Percentiles rank a stretch among this genome's conserved stretches.
phyloP scores from a whole-genome alignment of 2,797 vertebrate genomes.

The Cyprinodon diabolis region DNA sequence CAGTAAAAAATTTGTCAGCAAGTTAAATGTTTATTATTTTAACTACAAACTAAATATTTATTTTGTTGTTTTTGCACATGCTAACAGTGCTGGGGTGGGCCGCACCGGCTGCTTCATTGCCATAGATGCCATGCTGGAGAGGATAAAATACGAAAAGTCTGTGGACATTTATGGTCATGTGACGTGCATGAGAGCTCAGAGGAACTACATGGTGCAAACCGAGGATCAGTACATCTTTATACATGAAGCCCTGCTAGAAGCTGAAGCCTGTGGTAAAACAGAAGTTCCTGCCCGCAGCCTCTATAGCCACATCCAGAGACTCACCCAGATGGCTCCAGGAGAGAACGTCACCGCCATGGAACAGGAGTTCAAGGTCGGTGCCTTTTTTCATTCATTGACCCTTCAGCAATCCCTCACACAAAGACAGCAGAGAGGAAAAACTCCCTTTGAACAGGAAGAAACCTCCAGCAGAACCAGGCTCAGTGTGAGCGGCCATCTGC shows the following conservation, averaged over 20 bases:
- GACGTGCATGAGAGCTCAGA: slow-evolving; percentile 95
- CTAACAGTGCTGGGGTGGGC: slow-evolving; percentile 78
- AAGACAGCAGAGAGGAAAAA: too few relatives aligned
- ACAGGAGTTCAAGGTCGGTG: slow-evolving; percentile 92
- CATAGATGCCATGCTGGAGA: slow-evolving; percentile 96
- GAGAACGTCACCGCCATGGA: slow-evolving; percentile 92
- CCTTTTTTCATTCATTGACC: background rate
- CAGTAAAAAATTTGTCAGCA: too few relatives aligned
- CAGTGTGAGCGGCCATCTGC: too few relatives aligned
- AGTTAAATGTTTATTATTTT: too few relatives aligned
- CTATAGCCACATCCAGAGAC: slow-evolving; percentile 93
- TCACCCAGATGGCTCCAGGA: slow-evolving; percentile 86
- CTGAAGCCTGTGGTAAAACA: slow-evolving; percentile 88
- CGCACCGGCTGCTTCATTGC: slow-evolving; percentile 95
- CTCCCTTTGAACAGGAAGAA: too few relatives aligned
- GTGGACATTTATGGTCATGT: slow-evolving; percentile 97
- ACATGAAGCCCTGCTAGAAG: slow-evolving; percentile 93
- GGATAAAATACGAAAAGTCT: slow-evolving; percentile 94
- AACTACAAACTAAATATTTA: too few relatives aligned
- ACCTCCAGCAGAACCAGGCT: too few relatives aligned
- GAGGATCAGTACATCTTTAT: slow-evolving; percentile 98
- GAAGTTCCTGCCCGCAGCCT: slow-evolving; percentile 93
- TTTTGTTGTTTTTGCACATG: background rate
- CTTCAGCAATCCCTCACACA: too few relatives aligned
- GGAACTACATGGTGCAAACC: slow-evolving; percentile 99